Evolutionary conservation across 2,797 vertebrate species (phyloP), one percentile per base, ranked within the genome.

Genomic region (Falco concolor): DNA sequence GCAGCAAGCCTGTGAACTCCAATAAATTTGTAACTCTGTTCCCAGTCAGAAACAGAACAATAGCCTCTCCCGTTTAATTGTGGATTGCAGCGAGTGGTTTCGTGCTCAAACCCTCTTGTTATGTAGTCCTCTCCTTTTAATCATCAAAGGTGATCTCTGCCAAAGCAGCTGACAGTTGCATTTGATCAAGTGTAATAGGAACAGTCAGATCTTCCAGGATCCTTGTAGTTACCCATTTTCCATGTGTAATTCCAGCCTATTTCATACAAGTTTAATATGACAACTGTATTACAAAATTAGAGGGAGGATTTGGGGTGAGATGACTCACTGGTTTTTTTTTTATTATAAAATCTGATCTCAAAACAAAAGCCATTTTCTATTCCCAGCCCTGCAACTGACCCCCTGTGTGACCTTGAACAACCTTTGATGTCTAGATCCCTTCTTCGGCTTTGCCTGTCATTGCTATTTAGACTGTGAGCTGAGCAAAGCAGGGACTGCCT

Each of bases 111-210:
- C 53, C 91, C 72, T 91, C 67, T 84, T 92, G 81, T 91, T 87
- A 97, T 96, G 94, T 97, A 97, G 89, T 95, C 95, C 90, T 97
- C 94, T 97, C 96, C 87, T 96, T 96, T 95, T 95, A 95, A 91
- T 95, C 96, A 94, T 95, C 95, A 97, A 95, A 96, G 92, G 78
- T 92, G 95, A 96, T 96, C 96, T 93, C 74, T 96, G 59, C 56
- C 90, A 73, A 94, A 95, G 92, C 94, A 84, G 89, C 92, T 91
- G 87, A 96, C 44, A 89, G 90, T 93, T 91, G 87, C 30, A 45
- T 97, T 97, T 95, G 94, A 97, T 93, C 94, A 96, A 95, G 80
- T 87, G 83, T 96, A 95, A 91, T 93, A 92, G 90, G 93, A 96
- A 97, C 88, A 97, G 90, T 91, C 96, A 94, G 93, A 95, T 96